Evolutionary conservation across 2,113 vertebrate species (phyloP).

Genomic region (Heloderma charlesbogerti): DNA sequence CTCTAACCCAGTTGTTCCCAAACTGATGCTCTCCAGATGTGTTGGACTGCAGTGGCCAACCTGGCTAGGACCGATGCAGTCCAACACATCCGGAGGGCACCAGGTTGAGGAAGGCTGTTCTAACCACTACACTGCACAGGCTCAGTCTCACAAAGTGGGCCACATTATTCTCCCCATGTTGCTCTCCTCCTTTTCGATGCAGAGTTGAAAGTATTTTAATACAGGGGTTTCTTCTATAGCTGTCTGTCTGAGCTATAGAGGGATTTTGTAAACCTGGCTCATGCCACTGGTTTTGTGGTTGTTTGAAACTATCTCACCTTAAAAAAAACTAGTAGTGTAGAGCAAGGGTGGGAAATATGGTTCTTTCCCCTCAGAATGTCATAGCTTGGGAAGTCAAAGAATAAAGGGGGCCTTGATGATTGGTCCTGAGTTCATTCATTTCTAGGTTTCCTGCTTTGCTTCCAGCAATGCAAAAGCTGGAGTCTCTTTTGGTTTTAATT

Average conservation of each 20-base stretch:
- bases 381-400: conserved; percentile 43
- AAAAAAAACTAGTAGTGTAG: neutral
- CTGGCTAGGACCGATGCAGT: too few relatives aligned
- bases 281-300: neutral
- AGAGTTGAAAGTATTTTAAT: neutral
- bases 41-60: too few relatives aligned
- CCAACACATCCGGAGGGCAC: too few relatives aligned
- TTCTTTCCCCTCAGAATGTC: conserved; percentile 62
- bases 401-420: conserved; percentile 68
- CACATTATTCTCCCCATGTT: neutral
- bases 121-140: neutral
- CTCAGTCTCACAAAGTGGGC: neutral
- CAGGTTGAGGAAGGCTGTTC: neutral
- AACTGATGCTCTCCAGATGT: too few relatives aligned
- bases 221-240: neutral
- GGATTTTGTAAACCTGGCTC: conserved; percentile 36
- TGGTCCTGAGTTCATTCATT: conserved; percentile 53
- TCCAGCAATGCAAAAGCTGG: conserved; percentile 41
- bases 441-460: conserved; percentile 50
- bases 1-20: too few relatives aligned
- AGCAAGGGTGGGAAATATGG: conserved; percentile 52
- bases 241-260: conserved; percentile 8
- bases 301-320: conserved; percentile 57
- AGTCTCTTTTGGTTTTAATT: conserved; percentile 58
- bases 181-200: too few relatives aligned